Percentiles rank a stretch among this genome's conserved stretches.
Evolutionary conservation across 2,113 vertebrate genomes (phyloP).

Genomic region (Garra rufa): DNA sequence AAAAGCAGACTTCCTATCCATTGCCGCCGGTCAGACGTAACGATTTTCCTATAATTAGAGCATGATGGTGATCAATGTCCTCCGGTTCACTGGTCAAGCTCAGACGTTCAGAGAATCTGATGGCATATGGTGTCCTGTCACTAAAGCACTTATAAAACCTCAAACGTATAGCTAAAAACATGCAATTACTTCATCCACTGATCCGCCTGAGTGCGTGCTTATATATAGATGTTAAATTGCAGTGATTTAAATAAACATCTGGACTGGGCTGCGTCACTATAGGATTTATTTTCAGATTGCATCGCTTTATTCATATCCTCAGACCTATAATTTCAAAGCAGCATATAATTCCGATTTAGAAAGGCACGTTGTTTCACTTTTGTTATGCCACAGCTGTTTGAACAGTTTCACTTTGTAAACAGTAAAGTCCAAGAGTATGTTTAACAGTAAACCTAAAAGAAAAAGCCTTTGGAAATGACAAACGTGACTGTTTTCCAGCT

Average conservation of each 20-base stretch:
- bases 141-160: background rate
- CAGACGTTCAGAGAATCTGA: background rate
- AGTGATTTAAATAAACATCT: constrained; percentile 29
- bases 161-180: constrained; percentile 6
- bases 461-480: background rate
- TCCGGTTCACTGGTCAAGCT: constrained; percentile 27
- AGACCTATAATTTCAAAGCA: background rate
- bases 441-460: background rate
- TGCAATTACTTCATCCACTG: constrained; percentile 1
- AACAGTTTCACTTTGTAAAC: background rate
- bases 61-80: constrained; percentile 42
- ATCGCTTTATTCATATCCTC: background rate
- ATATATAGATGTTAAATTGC: constrained; percentile 28
- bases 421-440: background rate
- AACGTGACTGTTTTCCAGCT: background rate
- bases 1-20: background rate
- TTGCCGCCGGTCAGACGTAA: background rate
- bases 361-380: background rate
- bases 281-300: constrained; percentile 34
- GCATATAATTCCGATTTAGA: background rate
- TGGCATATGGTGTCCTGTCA: constrained; percentile 6
- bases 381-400: background rate
- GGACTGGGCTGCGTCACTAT: background rate
- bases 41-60: constrained; percentile 55
- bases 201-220: background rate